Percentiles rank a stretch among this genome's conserved stretches.
Conservation (phyloP, 1,140 invertebrate genomes). For the Caerostris darwini region DNA sequence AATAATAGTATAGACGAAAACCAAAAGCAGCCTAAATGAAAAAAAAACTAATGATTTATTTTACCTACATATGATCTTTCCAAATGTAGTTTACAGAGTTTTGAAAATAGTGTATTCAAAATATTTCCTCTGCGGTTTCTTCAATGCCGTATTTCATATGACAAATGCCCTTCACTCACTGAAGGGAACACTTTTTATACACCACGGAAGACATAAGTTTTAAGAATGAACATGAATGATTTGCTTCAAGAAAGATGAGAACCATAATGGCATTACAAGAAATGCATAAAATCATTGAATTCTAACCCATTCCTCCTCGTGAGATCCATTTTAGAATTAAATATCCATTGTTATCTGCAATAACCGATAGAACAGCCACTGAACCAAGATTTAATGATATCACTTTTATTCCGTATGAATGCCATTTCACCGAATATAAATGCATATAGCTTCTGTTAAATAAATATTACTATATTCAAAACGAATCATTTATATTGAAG, state of each 20-base stretch:
- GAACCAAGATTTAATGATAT: background rate
- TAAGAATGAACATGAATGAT: background rate
- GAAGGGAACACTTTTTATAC: background rate
- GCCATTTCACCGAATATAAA: background rate
- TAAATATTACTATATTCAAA: too few relatives aligned
- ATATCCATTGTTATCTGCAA: background rate
- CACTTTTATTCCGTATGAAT: background rate
- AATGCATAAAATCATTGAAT: background rate
- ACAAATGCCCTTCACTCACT: too few relatives aligned
- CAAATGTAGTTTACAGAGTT: too few relatives aligned
- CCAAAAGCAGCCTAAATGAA: too few relatives aligned
- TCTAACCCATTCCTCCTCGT: background rate
- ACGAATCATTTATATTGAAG: too few relatives aligned
- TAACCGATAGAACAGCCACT: background rate
- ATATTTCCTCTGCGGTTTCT: too few relatives aligned
- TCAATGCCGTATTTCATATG: too few relatives aligned
- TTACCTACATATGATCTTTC: too few relatives aligned
- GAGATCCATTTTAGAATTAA: background rate
- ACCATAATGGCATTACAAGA: too few relatives aligned
- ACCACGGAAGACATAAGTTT: background rate
- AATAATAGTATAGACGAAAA: too few relatives aligned
- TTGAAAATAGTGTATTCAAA: too few relatives aligned
- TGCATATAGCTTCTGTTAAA: background rate
- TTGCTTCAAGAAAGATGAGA: background rate
- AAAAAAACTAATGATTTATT: too few relatives aligned